Base-by-base conservation (phyloP, 1,140 invertebrate species). In the Agrilus planipennis region DNA sequence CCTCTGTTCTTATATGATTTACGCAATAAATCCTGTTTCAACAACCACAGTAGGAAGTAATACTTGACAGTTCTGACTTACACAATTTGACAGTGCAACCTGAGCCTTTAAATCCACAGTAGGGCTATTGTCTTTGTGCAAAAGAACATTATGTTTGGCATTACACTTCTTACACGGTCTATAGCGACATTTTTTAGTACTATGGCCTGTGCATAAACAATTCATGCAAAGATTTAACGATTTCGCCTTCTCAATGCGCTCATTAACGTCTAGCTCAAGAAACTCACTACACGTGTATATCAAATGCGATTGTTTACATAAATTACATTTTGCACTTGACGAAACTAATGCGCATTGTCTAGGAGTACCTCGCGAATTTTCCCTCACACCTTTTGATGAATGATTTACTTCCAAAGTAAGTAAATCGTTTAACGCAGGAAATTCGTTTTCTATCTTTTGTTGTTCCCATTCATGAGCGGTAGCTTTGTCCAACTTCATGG, bases 401-500 rank as follows among this genome's bases (percentile, higher is more conserved):
- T 22, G 10, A 37, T 37, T 4, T 21, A 7, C 12, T 37, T 32
- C 30, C 14, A 32, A 16, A n/a, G 30, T 32, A 10, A 10, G 6
- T 14, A 32, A 16, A 7, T 10, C 6, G 15, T 32, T 15, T 32
- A 15, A 9, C 15, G 9, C 15, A 9, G 30, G n/a, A 6, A 7
- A 32, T 14, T 32, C 30, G 30, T 32, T 32, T 7, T 32, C 15
- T 7, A 16, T 16, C n/a, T 20, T 40, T n/a, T 40, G 15, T 29
- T 40, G 20, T 28, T 45, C 39, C 46, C 46, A 42, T 27, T 45
- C 42, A 11, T 36, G 39, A 34, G 39, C 30, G 4, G 40, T 29
- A 5, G 28, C n/a, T 14, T 7, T 10, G 14, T 42, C 30, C 30
- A 43, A 34, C 30, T 47, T 50, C 4, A 17, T 23, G 1, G 41